Base-by-base conservation (phyloP, 2,888 invertebrate species). In the Frankliniella intonsa region DNA sequence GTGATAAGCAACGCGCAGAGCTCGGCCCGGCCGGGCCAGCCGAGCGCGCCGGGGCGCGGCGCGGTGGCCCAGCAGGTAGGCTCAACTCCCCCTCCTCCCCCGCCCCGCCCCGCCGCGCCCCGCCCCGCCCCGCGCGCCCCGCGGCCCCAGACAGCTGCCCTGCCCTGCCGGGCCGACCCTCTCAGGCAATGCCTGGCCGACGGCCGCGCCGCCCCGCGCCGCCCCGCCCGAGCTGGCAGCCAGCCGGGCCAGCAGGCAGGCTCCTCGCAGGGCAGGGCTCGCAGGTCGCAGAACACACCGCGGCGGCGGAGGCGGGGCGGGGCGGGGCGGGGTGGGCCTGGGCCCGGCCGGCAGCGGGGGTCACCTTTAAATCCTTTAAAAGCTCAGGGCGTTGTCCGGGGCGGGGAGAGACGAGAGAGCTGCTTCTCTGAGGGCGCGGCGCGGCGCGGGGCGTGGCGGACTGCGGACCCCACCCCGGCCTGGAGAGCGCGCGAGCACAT, bases 101-200 rank as follows among this genome's bases (percentile, higher is more conserved):
- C 65, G 65, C 65, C 65, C 9, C 69, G 10, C 69, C 69, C 55
- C 69, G n/a, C 69, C 69, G 69, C 69, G 22, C 69, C 69, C 69
- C 22, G 25, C 69, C 25, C 10, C 69, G 38, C 38, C 38, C 38
- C 38, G 38, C 25, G 25, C 69, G 38, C 38, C 38, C 38, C 38
- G 38, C 38, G 38, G 38, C 38, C 38, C 38, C 38, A 38, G 69
- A 76, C 69, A 76, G 69, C 69, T 76, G 69, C 38, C 38, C 38
- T 38, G 38, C 38, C 38, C 38, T 38, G 38, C 38, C 38, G 38
- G 38, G 38, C 38, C 38, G 38, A 38, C 38, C 38, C 55, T 55
- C 19, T 19, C 55, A 55, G 55, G 55, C 55, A 19, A 7, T 19
- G 55, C 55, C 55, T 5, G 17, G 55, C 14, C 11, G 17, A 19